These are phyloP conservation scores for Agonum fuliginosum DNA, from an alignment of 2,888 invertebrate genomes.

Conservation along the genomic window DNA sequence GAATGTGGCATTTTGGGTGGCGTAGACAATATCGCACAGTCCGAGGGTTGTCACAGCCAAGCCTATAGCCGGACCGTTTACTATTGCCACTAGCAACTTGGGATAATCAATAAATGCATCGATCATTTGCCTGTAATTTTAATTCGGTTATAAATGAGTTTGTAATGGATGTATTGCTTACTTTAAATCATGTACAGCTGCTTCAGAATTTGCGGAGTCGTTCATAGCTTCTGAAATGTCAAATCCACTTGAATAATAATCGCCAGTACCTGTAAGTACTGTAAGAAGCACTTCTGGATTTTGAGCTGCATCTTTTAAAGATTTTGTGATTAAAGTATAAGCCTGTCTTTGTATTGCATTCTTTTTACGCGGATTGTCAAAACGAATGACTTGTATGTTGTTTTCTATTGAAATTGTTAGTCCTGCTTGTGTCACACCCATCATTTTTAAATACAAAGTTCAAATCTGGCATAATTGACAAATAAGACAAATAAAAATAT, in stretches of 20 bases:
- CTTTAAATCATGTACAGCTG: background rate
- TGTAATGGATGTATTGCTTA: background rate
- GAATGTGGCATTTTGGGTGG: constrained; percentile 90
- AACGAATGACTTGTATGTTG: constrained; percentile 77
- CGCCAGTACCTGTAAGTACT: constrained; percentile 87
- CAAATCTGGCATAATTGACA: too few species aligned
- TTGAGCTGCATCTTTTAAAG: constrained; percentile 80
- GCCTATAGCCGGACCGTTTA: constrained; percentile 97
- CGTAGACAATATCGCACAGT: constrained; percentile 92
- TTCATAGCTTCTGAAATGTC: constrained; percentile 74
- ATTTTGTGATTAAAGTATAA: constrained; percentile 79
- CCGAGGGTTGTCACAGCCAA: constrained; percentile 89
- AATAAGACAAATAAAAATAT: background rate
- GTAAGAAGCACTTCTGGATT: constrained; percentile 81
- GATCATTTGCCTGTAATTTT: constrained; percentile 77
- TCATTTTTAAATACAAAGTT: too few species aligned
- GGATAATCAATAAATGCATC: constrained; percentile 88
- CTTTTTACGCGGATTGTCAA: constrained; percentile 86
- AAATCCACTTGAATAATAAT: constrained; percentile 91
- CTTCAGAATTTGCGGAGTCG: background rate
- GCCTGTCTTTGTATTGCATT: constrained; percentile 85
- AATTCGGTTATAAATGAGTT: background rate
- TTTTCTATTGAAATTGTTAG: constrained; percentile 66
- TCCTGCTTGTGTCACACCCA: background rate
- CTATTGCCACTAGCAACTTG: constrained; percentile 89